phyloP scores from a whole-genome alignment of 2,797 vertebrate species.

The Tapera naevia region DNA sequence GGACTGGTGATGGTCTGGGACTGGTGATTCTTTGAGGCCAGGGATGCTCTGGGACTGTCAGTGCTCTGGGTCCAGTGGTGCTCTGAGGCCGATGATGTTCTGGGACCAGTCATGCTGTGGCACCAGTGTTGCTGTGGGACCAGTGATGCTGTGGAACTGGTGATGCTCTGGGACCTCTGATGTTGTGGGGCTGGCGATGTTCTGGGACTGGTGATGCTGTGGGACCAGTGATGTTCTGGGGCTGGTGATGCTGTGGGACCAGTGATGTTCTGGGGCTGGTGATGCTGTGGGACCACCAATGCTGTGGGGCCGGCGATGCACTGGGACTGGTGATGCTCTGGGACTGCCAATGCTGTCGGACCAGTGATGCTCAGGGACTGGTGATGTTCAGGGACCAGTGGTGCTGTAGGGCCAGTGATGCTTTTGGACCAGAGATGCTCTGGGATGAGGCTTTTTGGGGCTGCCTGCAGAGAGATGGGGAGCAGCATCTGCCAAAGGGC shows the following conservation, averaged over 20 bases:
- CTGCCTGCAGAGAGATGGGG: neutral
- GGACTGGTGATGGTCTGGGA: no score
- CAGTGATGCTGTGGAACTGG: no score
- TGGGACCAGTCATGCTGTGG: fast-evolving
- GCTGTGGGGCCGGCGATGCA: no score
- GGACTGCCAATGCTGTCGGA: no score
- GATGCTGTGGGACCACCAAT: neutral
- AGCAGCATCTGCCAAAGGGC: neutral
- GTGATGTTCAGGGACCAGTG: no score
- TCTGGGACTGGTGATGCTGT: no score
- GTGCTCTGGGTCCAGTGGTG: neutral
- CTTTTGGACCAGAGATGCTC: no score
- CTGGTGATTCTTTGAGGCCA: neutral
- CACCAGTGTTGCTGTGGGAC: fast-evolving
- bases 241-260: neutral
- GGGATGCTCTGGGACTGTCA: no score
- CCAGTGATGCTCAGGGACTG: no score
- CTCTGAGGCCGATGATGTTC: fast-evolving
- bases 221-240: neutral
- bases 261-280: fast-evolving
- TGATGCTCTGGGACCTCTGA: neutral
- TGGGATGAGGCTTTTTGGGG: fast-evolving
- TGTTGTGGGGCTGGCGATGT: no score
- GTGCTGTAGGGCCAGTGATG: neutral
- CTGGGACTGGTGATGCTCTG: neutral